Percentiles rank a stretch among this genome's conserved stretches.
Evolutionary conservation across 2,113 vertebrate species (phyloP).

Genomic region (Anarrhichthys ocellatus): DNA sequence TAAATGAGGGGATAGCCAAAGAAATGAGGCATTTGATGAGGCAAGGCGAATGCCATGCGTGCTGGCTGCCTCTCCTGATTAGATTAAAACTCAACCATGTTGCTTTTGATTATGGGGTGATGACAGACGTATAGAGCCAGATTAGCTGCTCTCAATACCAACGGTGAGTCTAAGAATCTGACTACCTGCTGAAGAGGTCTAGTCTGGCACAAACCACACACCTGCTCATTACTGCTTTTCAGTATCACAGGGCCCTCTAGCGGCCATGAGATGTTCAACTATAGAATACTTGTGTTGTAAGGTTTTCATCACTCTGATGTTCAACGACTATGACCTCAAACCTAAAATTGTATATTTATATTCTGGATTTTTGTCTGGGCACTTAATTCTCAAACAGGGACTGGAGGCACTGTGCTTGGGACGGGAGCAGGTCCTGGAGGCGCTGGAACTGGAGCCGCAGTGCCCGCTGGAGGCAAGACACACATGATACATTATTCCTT

Average conservation of each 20-base stretch:
- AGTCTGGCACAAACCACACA: slow-evolving; percentile 1
- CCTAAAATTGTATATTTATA: background rate
- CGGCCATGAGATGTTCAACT: slow-evolving; percentile 15
- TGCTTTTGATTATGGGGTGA: slow-evolving; percentile 56
- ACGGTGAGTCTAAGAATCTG: background rate
- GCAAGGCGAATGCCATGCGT: slow-evolving; percentile 64
- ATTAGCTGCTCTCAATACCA: slow-evolving; percentile 47
- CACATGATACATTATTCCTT: background rate
- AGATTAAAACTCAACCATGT: slow-evolving; percentile 48
- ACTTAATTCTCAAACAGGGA: slow-evolving; percentile 45
- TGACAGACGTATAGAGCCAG: slow-evolving; percentile 49
- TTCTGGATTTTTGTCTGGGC: background rate
- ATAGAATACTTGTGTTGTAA: background rate
- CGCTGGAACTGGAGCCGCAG: slow-evolving; percentile 62
- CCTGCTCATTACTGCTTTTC: background rate
- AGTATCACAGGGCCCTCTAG: slow-evolving; percentile 47
- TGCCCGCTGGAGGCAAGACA: slow-evolving; percentile 71
- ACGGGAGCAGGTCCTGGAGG: slow-evolving; percentile 56
- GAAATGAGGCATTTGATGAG: slow-evolving; percentile 75
- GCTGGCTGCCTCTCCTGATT: slow-evolving; percentile 55
- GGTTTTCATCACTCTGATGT: background rate
- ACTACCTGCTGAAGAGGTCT: slow-evolving; percentile 14
- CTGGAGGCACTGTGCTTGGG: slow-evolving; percentile 44
- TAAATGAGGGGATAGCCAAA: slow-evolving; percentile 53
- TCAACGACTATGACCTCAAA: background rate